Conservation (phyloP, 2,113 vertebrate genomes). For the Brachypodius melanocephalos region DNA sequence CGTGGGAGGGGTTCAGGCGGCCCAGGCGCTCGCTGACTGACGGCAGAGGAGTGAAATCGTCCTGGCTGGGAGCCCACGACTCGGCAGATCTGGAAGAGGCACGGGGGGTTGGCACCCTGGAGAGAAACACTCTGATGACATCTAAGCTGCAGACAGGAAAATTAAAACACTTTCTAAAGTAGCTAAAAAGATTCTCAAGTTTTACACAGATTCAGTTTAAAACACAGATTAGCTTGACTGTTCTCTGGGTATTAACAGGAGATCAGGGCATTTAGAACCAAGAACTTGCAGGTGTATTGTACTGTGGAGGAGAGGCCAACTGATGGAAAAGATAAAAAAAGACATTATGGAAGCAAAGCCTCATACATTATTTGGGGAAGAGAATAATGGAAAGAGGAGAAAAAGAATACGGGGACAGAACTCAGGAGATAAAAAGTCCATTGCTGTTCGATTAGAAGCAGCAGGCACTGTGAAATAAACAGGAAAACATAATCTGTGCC, state of each 20-base stretch:
- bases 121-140: background rate
- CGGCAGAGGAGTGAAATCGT: slow-evolving; percentile 79
- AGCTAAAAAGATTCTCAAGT: background rate
- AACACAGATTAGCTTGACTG: background rate
- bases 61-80: background rate
- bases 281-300: background rate
- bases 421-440: background rate
- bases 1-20: slow-evolving; percentile 82
- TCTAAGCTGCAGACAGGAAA: background rate
- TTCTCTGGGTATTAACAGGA: background rate
- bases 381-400: background rate
- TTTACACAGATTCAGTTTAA: background rate
- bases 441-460: background rate
- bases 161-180: background rate
- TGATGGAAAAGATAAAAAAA: background rate
- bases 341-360: background rate
- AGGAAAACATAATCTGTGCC: background rate
- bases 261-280: accelerated
- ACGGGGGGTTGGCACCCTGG: background rate
- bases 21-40: slow-evolving; percentile 83
- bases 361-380: background rate
- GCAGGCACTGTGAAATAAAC: background rate
- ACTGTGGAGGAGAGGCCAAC: accelerated
- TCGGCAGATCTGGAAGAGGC: background rate
- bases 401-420: background rate